Evolutionary conservation across 2,888 invertebrate species (phyloP).

Genomic region (Noctua comes): DNA sequence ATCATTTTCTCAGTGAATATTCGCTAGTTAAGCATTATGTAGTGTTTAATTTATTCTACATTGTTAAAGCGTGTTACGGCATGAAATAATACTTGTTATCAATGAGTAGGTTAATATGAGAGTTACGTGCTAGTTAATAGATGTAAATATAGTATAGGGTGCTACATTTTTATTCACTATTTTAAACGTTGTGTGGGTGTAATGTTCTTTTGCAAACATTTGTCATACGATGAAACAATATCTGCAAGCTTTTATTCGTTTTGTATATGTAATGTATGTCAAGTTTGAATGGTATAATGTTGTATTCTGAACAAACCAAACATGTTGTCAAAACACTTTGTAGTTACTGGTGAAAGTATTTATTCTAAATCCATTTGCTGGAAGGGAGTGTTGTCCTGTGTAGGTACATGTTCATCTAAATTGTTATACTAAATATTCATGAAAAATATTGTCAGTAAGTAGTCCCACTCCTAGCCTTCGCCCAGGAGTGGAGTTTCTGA

Average conservation of each 20-base stretch:
- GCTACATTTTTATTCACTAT: slow-evolving; percentile 1
- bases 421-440: not conserved
- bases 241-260: not conserved
- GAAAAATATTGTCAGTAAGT: not conserved
- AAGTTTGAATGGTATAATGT: not conserved
- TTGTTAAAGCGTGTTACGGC: slow-evolving; percentile 15
- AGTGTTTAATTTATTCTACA: slow-evolving; percentile 41
- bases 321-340: slow-evolving; percentile 2
- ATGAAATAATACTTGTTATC: slow-evolving; percentile 20
- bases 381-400: not conserved
- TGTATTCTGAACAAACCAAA: slow-evolving; percentile 39
- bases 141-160: slow-evolving; percentile 23
- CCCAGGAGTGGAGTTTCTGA: not conserved
- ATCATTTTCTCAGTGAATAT: slow-evolving; percentile 68
- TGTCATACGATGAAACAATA: slow-evolving; percentile 5
- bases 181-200: not conserved
- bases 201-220: not conserved
- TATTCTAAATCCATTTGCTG: not conserved
- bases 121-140: slow-evolving; percentile 13
- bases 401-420: not conserved
- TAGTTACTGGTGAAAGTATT: not conserved
- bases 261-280: not conserved
- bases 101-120: not conserved
- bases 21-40: slow-evolving; percentile 60
- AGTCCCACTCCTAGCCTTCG: too few species aligned